Evolutionary conservation across 2,888 invertebrate species (phyloP), one percentile per base, ranked within the genome.

Genomic region (Caenorhabditis angaria): DNA sequence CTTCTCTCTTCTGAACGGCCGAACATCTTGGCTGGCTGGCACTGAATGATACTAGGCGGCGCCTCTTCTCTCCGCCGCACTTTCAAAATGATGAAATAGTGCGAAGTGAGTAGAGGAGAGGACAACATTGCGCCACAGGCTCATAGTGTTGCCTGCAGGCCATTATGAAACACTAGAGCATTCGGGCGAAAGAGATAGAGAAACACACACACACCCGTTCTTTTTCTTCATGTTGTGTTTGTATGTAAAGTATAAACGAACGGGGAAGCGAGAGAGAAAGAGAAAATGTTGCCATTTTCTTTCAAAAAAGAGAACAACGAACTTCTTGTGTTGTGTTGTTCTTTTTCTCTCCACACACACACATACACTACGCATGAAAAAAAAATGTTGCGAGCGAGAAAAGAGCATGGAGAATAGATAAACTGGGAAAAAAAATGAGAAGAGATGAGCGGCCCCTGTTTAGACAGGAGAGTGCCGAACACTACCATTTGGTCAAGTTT

Each of bases 11-110:
- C 55, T 59, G 72, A 72, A 72, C 72, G 61, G 58, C 48, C 67
- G 71, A 72, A 72, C 71, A 72, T 67, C 58, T 61, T 6, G 47
- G 57, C 53, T 60, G 71, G 58, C 72, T 65, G 65, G 72, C 67
- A 72, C 72, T 10, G 67, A 25, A 61, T 72, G 72, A 65, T 68
- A 72, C 72, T 65, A 61, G 57, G 27, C 62, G 41, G 65, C 62
- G 57, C 47, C 32, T 27, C 50, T 56, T 48, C 41, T 60, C 53
- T 50, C 35, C 25, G 29, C 59, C 60, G 25, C 48, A 35, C 47
- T 48, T 58, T 65, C 57, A 61, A 61, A 69, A 70, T 70, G 65
- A 24, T 50, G 24, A 24, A 24, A 20, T 24, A 50, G 22, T 24
- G 22, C 22, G 50, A 50, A 50, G 50, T 24, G 50, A 50, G 50